phyloP scores from a whole-genome alignment of 2,113 vertebrate species.

The Misgurnus anguillicaudatus region DNA sequence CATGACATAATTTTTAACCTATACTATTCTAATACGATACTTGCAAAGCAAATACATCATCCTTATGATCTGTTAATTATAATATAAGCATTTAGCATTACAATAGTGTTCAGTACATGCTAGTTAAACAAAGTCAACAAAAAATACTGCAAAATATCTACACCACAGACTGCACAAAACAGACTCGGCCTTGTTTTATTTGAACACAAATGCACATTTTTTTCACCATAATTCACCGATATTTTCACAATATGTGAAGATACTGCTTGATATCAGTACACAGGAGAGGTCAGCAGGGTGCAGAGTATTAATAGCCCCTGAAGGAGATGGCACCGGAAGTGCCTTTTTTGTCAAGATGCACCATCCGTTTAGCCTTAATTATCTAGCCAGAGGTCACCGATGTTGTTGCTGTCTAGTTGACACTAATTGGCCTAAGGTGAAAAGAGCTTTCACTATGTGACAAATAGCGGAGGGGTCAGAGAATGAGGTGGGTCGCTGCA shows the following conservation, averaged over 20 bases:
- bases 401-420: slow-evolving; percentile 59
- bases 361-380: slow-evolving; percentile 61
- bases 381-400: slow-evolving; percentile 69
- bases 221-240: not conserved
- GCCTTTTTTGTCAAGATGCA: slow-evolving; percentile 48
- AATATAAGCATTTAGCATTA: too few relatives aligned
- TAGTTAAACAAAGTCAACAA: too few relatives aligned
- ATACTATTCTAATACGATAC: too few relatives aligned
- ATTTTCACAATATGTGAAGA: not conserved
- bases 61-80: too few relatives aligned
- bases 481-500: slow-evolving; percentile 40
- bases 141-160: too few relatives aligned
- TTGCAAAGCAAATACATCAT: too few relatives aligned
- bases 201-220: not conserved
- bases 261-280: slow-evolving; percentile 1
- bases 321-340: slow-evolving; percentile 26
- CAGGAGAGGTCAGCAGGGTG: not conserved
- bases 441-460: slow-evolving; percentile 66
- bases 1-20: too few relatives aligned
- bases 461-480: slow-evolving; percentile 44
- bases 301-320: slow-evolving; percentile 27
- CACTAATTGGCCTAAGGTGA: slow-evolving; percentile 71
- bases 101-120: too few relatives aligned
- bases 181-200: not conserved
- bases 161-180: too few relatives aligned